A percentile compares a stretch with the other conserved stretches of the same genome.
These are phyloP conservation scores for Enteromius radiatus DNA, from an alignment of 2,797 vertebrate species.

Conservation along the genomic window DNA sequence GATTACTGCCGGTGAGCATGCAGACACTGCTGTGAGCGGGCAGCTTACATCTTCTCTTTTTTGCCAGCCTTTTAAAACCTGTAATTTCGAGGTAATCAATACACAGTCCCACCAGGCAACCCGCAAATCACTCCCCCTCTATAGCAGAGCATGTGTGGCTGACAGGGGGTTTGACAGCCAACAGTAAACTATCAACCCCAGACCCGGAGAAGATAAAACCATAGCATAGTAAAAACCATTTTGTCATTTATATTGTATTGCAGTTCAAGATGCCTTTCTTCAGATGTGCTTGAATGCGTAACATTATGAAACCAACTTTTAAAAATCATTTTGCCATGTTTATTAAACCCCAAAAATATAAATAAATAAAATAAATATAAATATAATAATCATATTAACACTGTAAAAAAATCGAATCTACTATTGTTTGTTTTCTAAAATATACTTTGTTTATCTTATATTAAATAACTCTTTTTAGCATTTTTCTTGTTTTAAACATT, in stretches of 20 bases:
- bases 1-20: constrained; percentile 72
- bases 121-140: constrained; percentile 69
- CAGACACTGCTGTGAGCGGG: constrained; percentile 56
- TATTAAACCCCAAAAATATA: not conserved
- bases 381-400: too few relatives aligned
- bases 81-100: constrained; percentile 79
- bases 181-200: constrained; percentile 62
- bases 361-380: too few relatives aligned
- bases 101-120: constrained; percentile 75
- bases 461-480: not conserved
- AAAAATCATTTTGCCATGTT: not conserved
- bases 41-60: constrained; percentile 65
- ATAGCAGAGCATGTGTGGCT: constrained; percentile 66
- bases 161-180: constrained; percentile 72
- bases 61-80: constrained; percentile 79
- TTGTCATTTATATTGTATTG: constrained; percentile 69
- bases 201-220: constrained; percentile 76
- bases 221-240: constrained; percentile 67
- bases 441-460: not conserved
- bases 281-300: not conserved
- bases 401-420: not conserved
- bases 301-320: not conserved
- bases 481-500: not conserved
- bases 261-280: constrained; percentile 29
- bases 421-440: not conserved